phyloP scores from a whole-genome alignment of 2,113 vertebrate species.

The Solea solea region DNA sequence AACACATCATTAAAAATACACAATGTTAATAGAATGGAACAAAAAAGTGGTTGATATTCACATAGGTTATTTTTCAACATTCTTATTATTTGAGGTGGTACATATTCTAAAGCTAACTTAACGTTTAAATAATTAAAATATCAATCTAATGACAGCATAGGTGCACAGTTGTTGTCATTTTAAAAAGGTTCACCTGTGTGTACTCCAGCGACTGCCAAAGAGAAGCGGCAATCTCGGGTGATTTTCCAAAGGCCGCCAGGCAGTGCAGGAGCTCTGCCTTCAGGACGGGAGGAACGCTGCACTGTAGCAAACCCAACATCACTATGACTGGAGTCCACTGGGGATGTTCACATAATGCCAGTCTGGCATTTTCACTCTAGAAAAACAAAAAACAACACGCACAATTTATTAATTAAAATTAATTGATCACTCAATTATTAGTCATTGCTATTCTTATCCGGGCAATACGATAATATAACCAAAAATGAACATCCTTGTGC shows the following conservation, averaged over 20 bases:
- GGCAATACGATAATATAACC: too few species aligned
- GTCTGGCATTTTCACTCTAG: conserved; percentile 95
- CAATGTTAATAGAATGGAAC: too few species aligned
- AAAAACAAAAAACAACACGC: not conserved
- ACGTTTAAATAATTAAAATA: too few species aligned
- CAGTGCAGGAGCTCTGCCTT: conserved; percentile 91
- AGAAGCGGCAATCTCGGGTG: conserved; percentile 94
- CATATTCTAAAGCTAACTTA: too few species aligned
- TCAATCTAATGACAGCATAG: too few species aligned
- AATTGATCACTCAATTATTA: too few species aligned
- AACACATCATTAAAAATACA: not conserved
- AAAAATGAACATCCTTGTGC: not conserved
- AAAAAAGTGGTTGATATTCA: too few species aligned
- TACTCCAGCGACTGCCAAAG: conserved; percentile 98
- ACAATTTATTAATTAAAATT: not conserved
- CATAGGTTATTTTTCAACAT: too few species aligned
- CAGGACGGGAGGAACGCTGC: conserved; percentile 91
- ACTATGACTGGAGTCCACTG: conserved; percentile 98
- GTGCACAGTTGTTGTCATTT: not conserved
- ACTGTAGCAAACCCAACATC: conserved; percentile 94
- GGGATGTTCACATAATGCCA: conserved; percentile 95
- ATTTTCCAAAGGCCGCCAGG: conserved; percentile 93
- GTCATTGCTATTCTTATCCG: too few species aligned
- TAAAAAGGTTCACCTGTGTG: conserved; percentile 85
- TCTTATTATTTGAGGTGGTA: too few species aligned